Conservation (phyloP, 2,888 invertebrate species). For the Pseudoips prasinana region DNA sequence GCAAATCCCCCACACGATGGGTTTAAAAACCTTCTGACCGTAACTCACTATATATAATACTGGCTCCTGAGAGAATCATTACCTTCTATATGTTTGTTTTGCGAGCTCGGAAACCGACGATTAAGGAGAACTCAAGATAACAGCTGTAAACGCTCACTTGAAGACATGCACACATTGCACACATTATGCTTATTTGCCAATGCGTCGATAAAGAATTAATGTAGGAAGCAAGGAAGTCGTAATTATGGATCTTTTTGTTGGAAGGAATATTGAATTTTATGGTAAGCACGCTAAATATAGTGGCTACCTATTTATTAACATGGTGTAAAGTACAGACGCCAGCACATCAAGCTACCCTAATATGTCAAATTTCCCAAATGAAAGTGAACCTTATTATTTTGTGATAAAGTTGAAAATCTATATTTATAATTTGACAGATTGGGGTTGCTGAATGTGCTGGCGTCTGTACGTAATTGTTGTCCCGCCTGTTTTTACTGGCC, state of each 20-base stretch:
- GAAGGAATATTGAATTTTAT: not conserved
- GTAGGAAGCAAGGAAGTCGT: slow-evolving; percentile 14
- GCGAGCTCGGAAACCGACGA: slow-evolving; percentile 56
- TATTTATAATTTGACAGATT: too few species aligned
- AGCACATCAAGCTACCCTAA: too few species aligned
- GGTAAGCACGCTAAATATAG: too few species aligned
- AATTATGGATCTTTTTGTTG: slow-evolving; percentile 7
- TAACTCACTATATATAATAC: slow-evolving; percentile 33
- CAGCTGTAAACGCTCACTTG: slow-evolving; percentile 36
- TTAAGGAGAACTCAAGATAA: slow-evolving; percentile 48
- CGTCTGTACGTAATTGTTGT: too few species aligned
- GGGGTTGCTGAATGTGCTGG: too few species aligned
- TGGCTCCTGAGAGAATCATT: slow-evolving; percentile 46
- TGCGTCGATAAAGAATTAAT: slow-evolving; percentile 34
- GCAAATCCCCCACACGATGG: too few species aligned
- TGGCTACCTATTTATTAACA: too few species aligned
- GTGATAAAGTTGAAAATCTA: too few species aligned
- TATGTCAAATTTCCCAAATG: too few species aligned
- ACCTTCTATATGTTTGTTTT: slow-evolving; percentile 63
- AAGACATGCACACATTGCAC: slow-evolving; percentile 28
- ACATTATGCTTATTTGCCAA: slow-evolving; percentile 40
- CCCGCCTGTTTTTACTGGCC: too few species aligned
- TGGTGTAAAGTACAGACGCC: too few species aligned
- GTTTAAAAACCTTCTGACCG: slow-evolving; percentile 1
- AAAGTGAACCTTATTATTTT: too few species aligned